Conservation (phyloP, 2,113 vertebrate genomes). For the Dolichallabes microphthalmus region DNA sequence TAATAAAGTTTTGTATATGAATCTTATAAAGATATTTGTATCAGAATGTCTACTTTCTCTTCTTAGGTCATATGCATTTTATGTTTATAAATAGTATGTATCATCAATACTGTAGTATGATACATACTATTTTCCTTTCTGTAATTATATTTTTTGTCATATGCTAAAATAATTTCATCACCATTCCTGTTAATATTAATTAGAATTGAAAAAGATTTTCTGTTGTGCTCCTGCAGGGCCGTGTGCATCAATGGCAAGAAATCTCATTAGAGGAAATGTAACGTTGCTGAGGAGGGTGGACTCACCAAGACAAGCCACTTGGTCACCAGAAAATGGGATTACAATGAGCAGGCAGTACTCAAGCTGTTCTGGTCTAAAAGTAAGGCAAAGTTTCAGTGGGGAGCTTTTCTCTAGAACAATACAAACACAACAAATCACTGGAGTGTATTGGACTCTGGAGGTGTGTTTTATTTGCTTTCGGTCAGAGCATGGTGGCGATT, state of each 20-base stretch:
- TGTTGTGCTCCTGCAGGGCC: not conserved
- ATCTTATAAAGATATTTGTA: not conserved
- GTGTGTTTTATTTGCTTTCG: not conserved
- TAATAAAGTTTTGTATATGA: not conserved
- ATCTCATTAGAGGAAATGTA: conserved; percentile 43
- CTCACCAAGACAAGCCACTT: conserved; percentile 45
- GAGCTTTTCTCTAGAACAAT: not conserved
- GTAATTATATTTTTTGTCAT: not conserved
- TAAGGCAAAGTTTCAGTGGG: conserved; percentile 40
- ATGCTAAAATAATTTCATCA: not conserved
- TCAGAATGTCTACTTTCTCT: not conserved
- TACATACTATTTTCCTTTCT: not conserved
- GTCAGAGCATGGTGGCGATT: not conserved
- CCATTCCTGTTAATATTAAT: not conserved
- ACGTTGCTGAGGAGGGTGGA: conserved; percentile 60
- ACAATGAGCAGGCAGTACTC: conserved; percentile 45
- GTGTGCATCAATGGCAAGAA: conserved; percentile 50
- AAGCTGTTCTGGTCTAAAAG: conserved; percentile 71
- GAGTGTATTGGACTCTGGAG: not conserved
- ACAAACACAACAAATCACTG: not conserved
- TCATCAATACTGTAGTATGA: no score
- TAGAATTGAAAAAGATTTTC: not conserved
- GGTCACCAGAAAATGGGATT: conserved; percentile 50
- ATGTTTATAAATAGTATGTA: no score
- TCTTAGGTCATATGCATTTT: not conserved